Conservation (phyloP, 2,888 invertebrate genomes). For the Leptopterna dolabrata region DNA sequence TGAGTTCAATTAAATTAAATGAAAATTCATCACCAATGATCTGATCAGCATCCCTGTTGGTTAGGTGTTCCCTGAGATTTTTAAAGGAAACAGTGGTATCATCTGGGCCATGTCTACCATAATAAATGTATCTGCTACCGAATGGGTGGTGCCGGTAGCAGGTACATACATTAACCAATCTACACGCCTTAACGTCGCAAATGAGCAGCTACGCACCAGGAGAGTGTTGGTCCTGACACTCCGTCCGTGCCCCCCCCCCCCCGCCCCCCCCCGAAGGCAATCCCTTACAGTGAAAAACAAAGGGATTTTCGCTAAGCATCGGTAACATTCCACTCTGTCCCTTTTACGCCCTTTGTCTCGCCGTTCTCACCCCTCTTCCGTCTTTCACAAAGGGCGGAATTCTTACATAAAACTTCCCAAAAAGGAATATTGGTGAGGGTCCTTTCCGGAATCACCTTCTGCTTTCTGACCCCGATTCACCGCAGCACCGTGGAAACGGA, state of each 20-base stretch:
- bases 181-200: background rate
- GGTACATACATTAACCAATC: too few species aligned
- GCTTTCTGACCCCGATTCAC: background rate
- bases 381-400: conserved; percentile 28
- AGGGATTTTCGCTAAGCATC: conserved; percentile 7
- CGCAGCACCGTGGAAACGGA: background rate
- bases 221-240: conserved; percentile 31
- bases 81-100: too few species aligned
- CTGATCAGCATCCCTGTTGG: too few species aligned
- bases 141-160: too few species aligned
- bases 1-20: too few species aligned
- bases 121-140: too few species aligned
- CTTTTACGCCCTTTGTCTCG: conserved; percentile 16
- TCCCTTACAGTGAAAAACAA: conserved; percentile 5
- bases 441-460: conserved; percentile 2
- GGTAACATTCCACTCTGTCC: conserved; percentile 29
- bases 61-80: too few species aligned
- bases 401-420: conserved; percentile 45
- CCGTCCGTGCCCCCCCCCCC: too few species aligned
- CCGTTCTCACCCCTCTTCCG: conserved; percentile 14
- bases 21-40: too few species aligned
- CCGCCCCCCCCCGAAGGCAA: conserved; percentile 25
- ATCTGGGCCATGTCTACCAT: too few species aligned
- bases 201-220: background rate
- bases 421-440: conserved; percentile 33